Conservation (phyloP, 2,797 vertebrate genomes). For the Capromys pilorides region DNA sequence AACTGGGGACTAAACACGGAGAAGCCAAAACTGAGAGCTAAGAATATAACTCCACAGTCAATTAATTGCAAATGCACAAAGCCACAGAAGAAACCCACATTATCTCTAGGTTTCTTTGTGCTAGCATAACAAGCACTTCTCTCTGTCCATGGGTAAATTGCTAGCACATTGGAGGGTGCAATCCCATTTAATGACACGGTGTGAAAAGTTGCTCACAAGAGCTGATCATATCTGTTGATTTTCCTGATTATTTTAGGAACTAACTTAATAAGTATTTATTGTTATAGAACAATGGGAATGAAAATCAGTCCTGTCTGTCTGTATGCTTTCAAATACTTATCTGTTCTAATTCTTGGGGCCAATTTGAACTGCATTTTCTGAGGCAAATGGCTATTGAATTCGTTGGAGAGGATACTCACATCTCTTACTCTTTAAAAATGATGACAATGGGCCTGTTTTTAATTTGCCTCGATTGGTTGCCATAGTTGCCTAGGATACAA, state of each 20-base stretch:
- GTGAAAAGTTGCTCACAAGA: slow-evolving; percentile 40
- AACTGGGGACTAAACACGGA: slow-evolving; percentile 31
- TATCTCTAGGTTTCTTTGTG: slow-evolving; percentile 66
- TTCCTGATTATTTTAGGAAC: slow-evolving; percentile 68
- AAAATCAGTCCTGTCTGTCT: slow-evolving; percentile 16
- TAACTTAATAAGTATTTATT: slow-evolving; percentile 59
- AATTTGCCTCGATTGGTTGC: slow-evolving; percentile 77
- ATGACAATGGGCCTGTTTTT: slow-evolving; percentile 78
- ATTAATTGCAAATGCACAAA: slow-evolving; percentile 70
- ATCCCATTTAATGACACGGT: slow-evolving; percentile 54
- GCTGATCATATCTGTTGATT: slow-evolving; percentile 64
- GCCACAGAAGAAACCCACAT: slow-evolving; percentile 55
- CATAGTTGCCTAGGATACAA: slow-evolving; percentile 77
- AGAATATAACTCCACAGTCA: slow-evolving; percentile 68
- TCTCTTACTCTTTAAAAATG: slow-evolving; percentile 74
- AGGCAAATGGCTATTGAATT: slow-evolving; percentile 62
- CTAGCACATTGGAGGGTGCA: slow-evolving; percentile 59
- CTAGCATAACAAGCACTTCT: slow-evolving; percentile 66
- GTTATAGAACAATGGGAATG: background rate
- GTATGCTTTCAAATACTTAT: slow-evolving; percentile 45
- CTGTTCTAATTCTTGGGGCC: slow-evolving; percentile 32
- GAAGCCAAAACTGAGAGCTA: slow-evolving; percentile 45
- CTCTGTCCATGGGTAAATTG: slow-evolving; percentile 54
- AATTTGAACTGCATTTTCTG: slow-evolving; percentile 57
- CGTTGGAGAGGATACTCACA: slow-evolving; percentile 64